Percentiles rank a stretch among this genome's conserved stretches.
Conservation (phyloP, 2,888 invertebrate species). For the Lasioglossum leucozonium region DNA sequence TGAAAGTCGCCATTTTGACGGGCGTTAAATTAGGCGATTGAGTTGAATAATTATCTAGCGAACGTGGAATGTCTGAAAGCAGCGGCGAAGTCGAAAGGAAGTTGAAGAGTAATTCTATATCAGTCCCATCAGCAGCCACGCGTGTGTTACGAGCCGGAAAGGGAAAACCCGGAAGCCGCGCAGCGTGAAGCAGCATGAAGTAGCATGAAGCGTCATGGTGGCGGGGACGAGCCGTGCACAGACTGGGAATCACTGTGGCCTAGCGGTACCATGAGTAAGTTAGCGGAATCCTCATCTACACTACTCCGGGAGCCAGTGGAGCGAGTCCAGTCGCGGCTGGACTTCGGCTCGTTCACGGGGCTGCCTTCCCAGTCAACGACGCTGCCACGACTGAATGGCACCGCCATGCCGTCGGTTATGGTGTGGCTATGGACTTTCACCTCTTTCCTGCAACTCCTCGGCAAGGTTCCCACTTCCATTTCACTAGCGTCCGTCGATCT, state of each 20-base stretch:
- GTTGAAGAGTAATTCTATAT: background rate
- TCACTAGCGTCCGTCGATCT: conserved; percentile 57
- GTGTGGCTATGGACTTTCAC: conserved; percentile 76
- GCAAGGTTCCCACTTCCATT: conserved; percentile 73
- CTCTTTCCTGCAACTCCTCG: conserved; percentile 67
- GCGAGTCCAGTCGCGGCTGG: conserved; percentile 49
- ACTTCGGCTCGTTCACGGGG: conserved; percentile 51
- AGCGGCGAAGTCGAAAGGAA: background rate
- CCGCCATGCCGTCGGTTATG: conserved; percentile 51
- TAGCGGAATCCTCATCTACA: conserved; percentile 73
- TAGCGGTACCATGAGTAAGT: conserved; percentile 82
- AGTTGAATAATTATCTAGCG: background rate
- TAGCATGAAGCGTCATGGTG: conserved; percentile 25
- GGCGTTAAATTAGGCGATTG: background rate
- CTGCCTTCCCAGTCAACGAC: conserved; percentile 42
- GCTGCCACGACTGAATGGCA: conserved; percentile 40
- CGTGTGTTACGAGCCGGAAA: conserved; percentile 68
- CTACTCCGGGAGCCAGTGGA: conserved; percentile 54
- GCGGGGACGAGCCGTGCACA: conserved; percentile 49
- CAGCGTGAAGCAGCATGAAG: conserved; percentile 19
- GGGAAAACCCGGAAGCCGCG: conserved; percentile 69
- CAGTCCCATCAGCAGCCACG: conserved; percentile 6
- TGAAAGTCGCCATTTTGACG: no score
- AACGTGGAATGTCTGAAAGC: background rate
- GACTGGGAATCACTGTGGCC: conserved; percentile 66